Percentiles rank a stretch among this genome's conserved stretches.
phyloP scores from a whole-genome alignment of 2,113 vertebrate species.

The Chloebia gouldiae region DNA sequence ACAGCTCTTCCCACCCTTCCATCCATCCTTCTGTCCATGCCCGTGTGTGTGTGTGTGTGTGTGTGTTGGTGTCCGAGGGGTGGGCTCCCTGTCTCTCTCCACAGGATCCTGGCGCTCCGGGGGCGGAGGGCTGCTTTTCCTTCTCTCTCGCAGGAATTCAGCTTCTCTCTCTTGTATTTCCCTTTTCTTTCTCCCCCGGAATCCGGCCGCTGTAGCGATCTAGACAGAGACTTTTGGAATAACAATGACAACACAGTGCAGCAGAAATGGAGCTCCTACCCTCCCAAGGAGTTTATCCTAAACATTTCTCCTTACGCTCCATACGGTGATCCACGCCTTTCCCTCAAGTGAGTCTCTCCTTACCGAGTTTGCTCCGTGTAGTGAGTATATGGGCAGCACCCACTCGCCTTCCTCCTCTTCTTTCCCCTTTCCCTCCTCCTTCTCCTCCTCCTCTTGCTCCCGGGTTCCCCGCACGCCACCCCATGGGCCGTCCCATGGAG shows the following conservation, averaged over 20 bases:
- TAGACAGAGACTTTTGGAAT: conserved; percentile 99
- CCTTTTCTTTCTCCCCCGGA: conserved; percentile 78
- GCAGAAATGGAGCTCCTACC: conserved; percentile 99
- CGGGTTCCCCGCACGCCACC: conserved; percentile 41
- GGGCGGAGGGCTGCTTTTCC: conserved; percentile 1
- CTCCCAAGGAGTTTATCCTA: conserved; percentile 99
- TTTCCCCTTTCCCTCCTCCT: conserved; percentile 50
- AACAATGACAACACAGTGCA: conserved; percentile 99
- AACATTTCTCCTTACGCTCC: conserved; percentile 99
- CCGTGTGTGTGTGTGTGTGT: background rate
- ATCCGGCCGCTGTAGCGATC: conserved; percentile 88
- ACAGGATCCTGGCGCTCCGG: conserved; percentile 35
- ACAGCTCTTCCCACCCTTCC: background rate
- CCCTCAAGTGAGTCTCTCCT: conserved; percentile 98
- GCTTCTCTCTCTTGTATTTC: conserved; percentile 78
- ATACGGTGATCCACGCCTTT: conserved; percentile 98
- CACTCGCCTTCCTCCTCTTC: conserved; percentile 49
- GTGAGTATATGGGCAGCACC: conserved; percentile 71
- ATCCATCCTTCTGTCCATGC: background rate
- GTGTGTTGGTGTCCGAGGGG: background rate
- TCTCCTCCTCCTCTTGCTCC: conserved; percentile 53
- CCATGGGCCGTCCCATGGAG: conserved; percentile 42
- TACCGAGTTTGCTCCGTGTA: conserved; percentile 73
- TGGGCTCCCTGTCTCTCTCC: conserved; percentile 21
- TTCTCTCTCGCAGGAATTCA: conserved; percentile 68